phyloP scores from a whole-genome alignment of 1,140 invertebrate genomes.

The Lysiphlebus fabarum region DNA sequence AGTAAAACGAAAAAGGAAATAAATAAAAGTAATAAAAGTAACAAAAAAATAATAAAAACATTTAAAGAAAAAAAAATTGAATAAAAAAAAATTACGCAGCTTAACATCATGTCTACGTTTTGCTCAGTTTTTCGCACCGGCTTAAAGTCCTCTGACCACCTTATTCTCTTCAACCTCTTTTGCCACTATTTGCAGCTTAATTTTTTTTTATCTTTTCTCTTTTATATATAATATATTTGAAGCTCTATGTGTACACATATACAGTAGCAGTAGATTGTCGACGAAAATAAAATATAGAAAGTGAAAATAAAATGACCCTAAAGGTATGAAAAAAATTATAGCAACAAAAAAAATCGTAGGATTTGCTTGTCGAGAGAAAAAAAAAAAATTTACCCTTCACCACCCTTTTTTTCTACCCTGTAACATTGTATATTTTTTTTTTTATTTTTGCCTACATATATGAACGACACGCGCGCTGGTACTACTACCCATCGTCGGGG shows the following conservation, averaged over 20 bases:
- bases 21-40: background rate
- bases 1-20: slow-evolving; percentile 14
- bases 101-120: slow-evolving; percentile 41
- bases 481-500: slow-evolving; percentile 18
- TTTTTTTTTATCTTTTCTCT: slow-evolving; percentile 6
- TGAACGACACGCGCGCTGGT: slow-evolving; percentile 20
- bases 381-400: slow-evolving; percentile 15
- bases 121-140: slow-evolving; percentile 34
- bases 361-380: slow-evolving; percentile 35
- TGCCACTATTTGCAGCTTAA: slow-evolving; percentile 3
- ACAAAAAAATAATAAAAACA: background rate
- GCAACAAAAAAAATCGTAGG: slow-evolving; percentile 21
- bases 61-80: slow-evolving; percentile 2
- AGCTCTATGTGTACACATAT: slow-evolving; percentile 21
- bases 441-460: slow-evolving; percentile 6
- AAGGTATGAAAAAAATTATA: slow-evolving; percentile 20
- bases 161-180: background rate
- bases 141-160: slow-evolving; percentile 26
- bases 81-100: slow-evolving; percentile 26
- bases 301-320: slow-evolving; percentile 48
- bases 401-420: slow-evolving; percentile 6
- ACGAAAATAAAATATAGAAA: slow-evolving; percentile 45
- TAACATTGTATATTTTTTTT: background rate
- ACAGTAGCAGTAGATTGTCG: slow-evolving; percentile 17
- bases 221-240: slow-evolving; percentile 7